phyloP scores from a whole-genome alignment of 2,888 invertebrate genomes.

The Ecliptopera silaceata region DNA sequence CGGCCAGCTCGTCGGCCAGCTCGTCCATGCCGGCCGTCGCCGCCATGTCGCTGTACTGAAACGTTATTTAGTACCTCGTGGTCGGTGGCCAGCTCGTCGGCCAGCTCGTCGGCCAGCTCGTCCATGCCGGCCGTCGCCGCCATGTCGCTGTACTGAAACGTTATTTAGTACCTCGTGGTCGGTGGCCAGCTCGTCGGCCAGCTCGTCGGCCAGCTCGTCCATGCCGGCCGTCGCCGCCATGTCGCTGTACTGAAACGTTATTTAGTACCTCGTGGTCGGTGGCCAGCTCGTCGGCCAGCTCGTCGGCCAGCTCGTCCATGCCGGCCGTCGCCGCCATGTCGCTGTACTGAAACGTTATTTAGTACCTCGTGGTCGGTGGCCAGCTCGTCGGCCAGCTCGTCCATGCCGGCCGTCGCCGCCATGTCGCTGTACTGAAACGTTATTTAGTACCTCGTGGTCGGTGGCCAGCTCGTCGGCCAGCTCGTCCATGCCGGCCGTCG shows the following conservation, averaged over 20 bases:
- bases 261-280: too few species aligned
- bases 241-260: slow-evolving; percentile 51
- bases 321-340: slow-evolving; percentile 48
- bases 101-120: slow-evolving; percentile 37
- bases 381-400: slow-evolving; percentile 37
- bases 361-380: too few species aligned
- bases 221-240: slow-evolving; percentile 46
- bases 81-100: slow-evolving; percentile 40
- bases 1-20: slow-evolving; percentile 39
- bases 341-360: slow-evolving; percentile 48
- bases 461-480: too few species aligned
- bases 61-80: too few species aligned
- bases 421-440: slow-evolving; percentile 51
- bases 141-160: slow-evolving; percentile 51
- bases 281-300: slow-evolving; percentile 41
- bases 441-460: too few species aligned
- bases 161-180: too few species aligned
- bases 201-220: slow-evolving; percentile 39
- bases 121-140: slow-evolving; percentile 45
- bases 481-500: slow-evolving; percentile 42
- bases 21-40: slow-evolving; percentile 45
- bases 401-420: slow-evolving; percentile 40
- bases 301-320: slow-evolving; percentile 40
- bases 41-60: slow-evolving; percentile 49
- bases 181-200: slow-evolving; percentile 40